Evolutionary conservation across 2,888 invertebrate genomes (phyloP).

Genomic region (Baccha elongata): DNA sequence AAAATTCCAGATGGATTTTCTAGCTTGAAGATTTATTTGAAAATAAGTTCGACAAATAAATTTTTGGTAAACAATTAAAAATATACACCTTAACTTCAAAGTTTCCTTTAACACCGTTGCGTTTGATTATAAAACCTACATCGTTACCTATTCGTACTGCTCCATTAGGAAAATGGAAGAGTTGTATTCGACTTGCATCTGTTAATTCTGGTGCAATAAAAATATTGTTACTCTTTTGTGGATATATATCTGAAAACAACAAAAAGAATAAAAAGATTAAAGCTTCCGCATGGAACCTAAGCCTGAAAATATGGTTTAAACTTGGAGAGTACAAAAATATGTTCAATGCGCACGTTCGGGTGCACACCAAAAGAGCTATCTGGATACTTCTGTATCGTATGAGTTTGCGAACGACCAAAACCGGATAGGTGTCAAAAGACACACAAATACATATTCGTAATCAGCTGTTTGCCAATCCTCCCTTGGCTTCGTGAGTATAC

Average conservation of each 20-base stretch:
- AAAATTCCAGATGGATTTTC: conserved; percentile 79
- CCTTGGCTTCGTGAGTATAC: too few species aligned
- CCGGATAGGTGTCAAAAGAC: too few species aligned
- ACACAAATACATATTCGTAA: too few species aligned
- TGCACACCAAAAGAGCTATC: too few species aligned
- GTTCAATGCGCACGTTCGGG: too few species aligned
- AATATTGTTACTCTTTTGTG: conserved; percentile 77
- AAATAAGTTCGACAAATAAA: neutral
- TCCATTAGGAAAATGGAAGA: conserved; percentile 80
- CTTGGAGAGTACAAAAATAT: too few species aligned
- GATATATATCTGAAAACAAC: conserved; percentile 78
- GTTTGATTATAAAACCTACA: conserved; percentile 78
- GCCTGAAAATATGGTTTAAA: too few species aligned
- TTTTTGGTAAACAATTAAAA: conserved; percentile 18
- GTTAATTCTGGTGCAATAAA: conserved; percentile 80
- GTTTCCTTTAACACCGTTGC: conserved; percentile 81
- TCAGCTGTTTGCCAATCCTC: too few species aligned
- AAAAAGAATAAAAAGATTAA: too few species aligned
- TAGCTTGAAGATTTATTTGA: conserved; percentile 64
- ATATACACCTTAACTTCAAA: conserved; percentile 79
- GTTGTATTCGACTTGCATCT: conserved; percentile 79
- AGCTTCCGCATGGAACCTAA: too few species aligned
- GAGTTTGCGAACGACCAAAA: too few species aligned
- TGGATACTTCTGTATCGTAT: too few species aligned
- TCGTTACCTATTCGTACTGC: conserved; percentile 77